phyloP scores from a whole-genome alignment of 2,888 invertebrate genomes.

The Microctonus brassicae region DNA sequence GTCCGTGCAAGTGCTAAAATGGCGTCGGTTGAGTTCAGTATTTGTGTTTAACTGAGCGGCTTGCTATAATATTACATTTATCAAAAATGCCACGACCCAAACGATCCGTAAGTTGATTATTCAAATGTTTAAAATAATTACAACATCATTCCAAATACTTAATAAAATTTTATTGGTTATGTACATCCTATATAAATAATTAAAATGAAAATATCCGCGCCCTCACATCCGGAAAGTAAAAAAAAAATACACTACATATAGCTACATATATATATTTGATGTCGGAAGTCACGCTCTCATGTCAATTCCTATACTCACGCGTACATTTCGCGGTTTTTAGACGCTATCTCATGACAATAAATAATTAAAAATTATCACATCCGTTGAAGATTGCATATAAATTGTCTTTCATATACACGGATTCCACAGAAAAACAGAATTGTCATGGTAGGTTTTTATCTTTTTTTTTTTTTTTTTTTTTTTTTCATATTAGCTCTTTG shows the following conservation, averaged over 20 bases:
- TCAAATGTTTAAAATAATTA: neutral
- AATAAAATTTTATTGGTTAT: neutral
- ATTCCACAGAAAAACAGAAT: conserved; percentile 34
- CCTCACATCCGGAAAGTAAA: conserved; percentile 29
- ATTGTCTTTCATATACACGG: neutral
- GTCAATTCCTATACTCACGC: conserved; percentile 24
- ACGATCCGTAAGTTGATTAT: conserved; percentile 53
- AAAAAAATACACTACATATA: conserved; percentile 16
- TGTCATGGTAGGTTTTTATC: conserved; percentile 39
- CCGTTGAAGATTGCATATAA: neutral
- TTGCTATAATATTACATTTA: conserved; percentile 38
- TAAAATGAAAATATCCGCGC: conserved; percentile 14
- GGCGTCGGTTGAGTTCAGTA: conserved; percentile 60
- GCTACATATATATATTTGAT: conserved; percentile 10
- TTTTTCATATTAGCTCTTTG: neutral
- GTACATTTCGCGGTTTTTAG: conserved; percentile 32
- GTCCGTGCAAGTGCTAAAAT: conserved; percentile 59
- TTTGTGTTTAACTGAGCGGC: conserved; percentile 54
- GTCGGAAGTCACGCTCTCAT: conserved; percentile 41
- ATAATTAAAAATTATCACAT: conserved; percentile 6
- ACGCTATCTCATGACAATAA: conserved; percentile 28
- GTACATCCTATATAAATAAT: too few relatives aligned
- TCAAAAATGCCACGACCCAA: conserved; percentile 60
- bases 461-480: conserved; percentile 36
- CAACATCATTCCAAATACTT: neutral